Evolutionary conservation across 1,140 invertebrate species (phyloP).

Genomic region (Bombus balteatus): DNA sequence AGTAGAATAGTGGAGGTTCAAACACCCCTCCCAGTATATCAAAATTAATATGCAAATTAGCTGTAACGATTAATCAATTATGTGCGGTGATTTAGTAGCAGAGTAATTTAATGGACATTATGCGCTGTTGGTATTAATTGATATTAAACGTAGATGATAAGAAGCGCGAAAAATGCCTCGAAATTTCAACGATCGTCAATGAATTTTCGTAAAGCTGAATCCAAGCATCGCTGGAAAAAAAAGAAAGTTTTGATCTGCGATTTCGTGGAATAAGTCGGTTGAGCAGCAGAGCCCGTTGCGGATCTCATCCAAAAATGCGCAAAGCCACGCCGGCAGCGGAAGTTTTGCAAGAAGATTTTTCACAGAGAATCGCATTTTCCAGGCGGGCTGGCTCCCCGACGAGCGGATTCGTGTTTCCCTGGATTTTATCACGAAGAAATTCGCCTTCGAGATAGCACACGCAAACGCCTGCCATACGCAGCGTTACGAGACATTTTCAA

Average conservation of each 20-base stretch:
- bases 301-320: conserved; percentile 22
- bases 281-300: neutral
- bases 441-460: conserved; percentile 46
- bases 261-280: conserved; percentile 30
- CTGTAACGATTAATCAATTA: no score
- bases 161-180: neutral
- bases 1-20: no score
- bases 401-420: conserved; percentile 56
- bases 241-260: neutral
- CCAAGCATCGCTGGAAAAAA: neutral
- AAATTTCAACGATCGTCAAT: neutral
- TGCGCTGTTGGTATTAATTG: no score
- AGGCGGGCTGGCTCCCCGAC: conserved; percentile 37
- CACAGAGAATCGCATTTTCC: conserved; percentile 61
- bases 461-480: conserved; percentile 15
- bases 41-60: no score
- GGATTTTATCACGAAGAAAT: conserved; percentile 63
- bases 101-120: no score
- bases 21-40: no score
- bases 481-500: conserved; percentile 42
- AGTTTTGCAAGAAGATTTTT: conserved; percentile 61
- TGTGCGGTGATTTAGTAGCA: no score
- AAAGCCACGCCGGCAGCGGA: conserved; percentile 34
- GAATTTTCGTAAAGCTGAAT: neutral
- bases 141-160: no score